These are phyloP conservation scores for Drosophila conformis DNA, from an alignment of 2,888 invertebrate species.

Conservation along the genomic window DNA sequence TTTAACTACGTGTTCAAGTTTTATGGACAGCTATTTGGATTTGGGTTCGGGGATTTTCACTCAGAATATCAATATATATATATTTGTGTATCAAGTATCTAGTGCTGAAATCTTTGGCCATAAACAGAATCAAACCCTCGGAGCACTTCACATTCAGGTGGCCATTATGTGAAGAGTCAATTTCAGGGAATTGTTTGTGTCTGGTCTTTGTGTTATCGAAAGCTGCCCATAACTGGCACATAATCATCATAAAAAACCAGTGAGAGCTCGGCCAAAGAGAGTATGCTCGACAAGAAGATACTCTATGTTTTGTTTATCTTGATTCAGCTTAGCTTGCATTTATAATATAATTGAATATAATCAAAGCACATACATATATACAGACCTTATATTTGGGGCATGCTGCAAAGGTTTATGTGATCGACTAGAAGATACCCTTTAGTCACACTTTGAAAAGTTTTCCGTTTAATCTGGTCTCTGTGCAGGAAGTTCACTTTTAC, in stretches of 20 bases:
- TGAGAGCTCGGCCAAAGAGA: not conserved
- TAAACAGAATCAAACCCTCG: slow-evolving; percentile 27
- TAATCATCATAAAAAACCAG: slow-evolving; percentile 52
- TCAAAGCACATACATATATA: not conserved
- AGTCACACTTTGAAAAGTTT: not conserved
- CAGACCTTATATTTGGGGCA: not conserved
- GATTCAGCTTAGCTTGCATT: not conserved
- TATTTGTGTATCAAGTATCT: slow-evolving; percentile 31
- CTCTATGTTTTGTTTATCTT: not conserved
- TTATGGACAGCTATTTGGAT: not conserved
- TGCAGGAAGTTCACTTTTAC: no score
- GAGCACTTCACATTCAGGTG: slow-evolving; percentile 43
- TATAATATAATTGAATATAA: not conserved
- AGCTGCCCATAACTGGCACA: slow-evolving; percentile 52
- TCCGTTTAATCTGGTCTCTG: not conserved
- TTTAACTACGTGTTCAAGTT: slow-evolving; percentile 3
- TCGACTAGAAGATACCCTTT: not conserved
- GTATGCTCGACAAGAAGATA: slow-evolving; percentile 1
- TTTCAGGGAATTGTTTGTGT: slow-evolving; percentile 54
- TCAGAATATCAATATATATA: slow-evolving; percentile 9
- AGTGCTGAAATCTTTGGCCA: slow-evolving; percentile 30
- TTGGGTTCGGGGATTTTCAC: not conserved
- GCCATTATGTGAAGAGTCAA: slow-evolving; percentile 63
- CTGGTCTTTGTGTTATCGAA: slow-evolving; percentile 53
- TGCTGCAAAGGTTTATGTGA: not conserved